phyloP scores from a whole-genome alignment of 2,113 vertebrate species.

The Prunella himalayana region DNA sequence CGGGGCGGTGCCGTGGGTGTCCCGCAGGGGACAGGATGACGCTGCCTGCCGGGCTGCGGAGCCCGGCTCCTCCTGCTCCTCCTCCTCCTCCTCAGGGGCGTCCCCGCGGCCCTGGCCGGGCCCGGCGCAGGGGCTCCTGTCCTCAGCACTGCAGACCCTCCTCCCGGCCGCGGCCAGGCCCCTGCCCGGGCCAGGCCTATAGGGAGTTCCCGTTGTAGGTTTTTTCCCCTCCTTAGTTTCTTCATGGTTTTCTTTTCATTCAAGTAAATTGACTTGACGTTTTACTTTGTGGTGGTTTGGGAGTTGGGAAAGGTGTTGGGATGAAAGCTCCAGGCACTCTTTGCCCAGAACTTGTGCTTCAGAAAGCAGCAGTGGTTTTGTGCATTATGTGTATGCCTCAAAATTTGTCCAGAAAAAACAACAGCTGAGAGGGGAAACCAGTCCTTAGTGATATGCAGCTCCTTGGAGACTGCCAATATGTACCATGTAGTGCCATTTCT shows the following conservation, averaged over 20 bases:
- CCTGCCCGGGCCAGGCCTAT: neutral
- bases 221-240: accelerated
- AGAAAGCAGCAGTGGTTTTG: neutral
- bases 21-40: neutral
- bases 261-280: neutral
- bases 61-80: neutral
- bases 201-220: accelerated
- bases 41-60: neutral
- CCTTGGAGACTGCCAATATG: neutral
- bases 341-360: neutral
- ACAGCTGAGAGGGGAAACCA: neutral
- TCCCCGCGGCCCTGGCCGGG: neutral
- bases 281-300: neutral
- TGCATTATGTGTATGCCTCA: neutral
- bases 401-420: neutral
- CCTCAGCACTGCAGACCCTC: neutral
- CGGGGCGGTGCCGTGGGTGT: neutral
- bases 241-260: neutral
- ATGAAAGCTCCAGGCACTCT: neutral
- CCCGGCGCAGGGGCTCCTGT: neutral
- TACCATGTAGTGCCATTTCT: neutral
- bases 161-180: neutral
- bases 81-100: neutral
- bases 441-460: neutral
- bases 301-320: neutral